Percentiles rank a stretch among this genome's conserved stretches.
Conservation (phyloP, 2,888 invertebrate species). For the Synanthedon tipuliformis region DNA sequence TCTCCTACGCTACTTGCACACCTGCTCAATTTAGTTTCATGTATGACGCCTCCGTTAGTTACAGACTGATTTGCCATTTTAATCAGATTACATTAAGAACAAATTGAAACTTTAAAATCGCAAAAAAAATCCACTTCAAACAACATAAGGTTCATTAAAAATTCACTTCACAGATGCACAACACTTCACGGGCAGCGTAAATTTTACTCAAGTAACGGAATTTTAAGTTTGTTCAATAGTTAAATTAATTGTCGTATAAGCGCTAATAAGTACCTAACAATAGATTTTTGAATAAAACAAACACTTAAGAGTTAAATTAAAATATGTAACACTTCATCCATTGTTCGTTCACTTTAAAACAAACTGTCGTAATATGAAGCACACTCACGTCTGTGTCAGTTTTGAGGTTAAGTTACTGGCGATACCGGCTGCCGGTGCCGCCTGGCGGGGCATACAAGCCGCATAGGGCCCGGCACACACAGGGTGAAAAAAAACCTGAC, state of each 20-base stretch:
- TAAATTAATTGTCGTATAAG: too few species aligned
- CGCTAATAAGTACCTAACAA: too few species aligned
- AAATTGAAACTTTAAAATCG: conserved; percentile 10
- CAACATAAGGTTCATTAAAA: conserved; percentile 15
- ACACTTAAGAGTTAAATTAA: conserved; percentile 2
- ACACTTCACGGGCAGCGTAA: conserved; percentile 13
- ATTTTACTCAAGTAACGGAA: conserved; percentile 10
- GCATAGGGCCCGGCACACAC: conserved; percentile 36
- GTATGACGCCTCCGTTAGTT: conserved; percentile 32
- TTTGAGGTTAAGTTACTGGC: conserved; percentile 68
- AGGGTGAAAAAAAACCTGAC: conserved; percentile 22
- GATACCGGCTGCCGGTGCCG: conserved; percentile 52
- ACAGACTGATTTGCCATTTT: conserved; percentile 52
- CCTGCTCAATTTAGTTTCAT: conserved; percentile 47
- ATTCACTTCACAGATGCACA: conserved; percentile 10
- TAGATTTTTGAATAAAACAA: not conserved
- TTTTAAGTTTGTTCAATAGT: conserved; percentile 16
- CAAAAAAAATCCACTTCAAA: conserved; percentile 10
- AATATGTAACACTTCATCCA: too few species aligned
- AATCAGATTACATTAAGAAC: conserved; percentile 18
- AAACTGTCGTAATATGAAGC: conserved; percentile 50
- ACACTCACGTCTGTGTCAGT: conserved; percentile 65
- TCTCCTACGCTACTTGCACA: conserved; percentile 59
- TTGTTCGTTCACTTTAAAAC: conserved; percentile 15
- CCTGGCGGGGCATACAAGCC: conserved; percentile 42